phyloP scores from a whole-genome alignment of 2,797 vertebrate species.

The Sebastes trivittatus region DNA sequence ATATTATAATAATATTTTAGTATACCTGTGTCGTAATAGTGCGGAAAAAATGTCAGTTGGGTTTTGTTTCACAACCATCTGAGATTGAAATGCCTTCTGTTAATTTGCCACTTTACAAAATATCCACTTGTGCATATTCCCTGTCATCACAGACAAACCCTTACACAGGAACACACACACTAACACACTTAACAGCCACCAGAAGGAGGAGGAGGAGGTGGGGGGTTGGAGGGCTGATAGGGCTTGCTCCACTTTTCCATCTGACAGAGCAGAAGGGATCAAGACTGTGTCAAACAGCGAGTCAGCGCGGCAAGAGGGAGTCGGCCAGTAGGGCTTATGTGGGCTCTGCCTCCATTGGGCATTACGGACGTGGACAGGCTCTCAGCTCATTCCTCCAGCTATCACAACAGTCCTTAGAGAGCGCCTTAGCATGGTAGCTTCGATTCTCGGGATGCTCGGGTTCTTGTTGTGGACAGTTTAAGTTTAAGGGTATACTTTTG shows the following conservation, averaged over 20 bases:
- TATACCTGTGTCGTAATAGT: background rate
- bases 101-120: background rate
- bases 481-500: slow-evolving; percentile 9
- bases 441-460: background rate
- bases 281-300: slow-evolving; percentile 73
- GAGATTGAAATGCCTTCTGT: background rate
- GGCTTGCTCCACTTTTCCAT: slow-evolving; percentile 82
- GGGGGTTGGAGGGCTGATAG: slow-evolving; percentile 40
- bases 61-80: background rate
- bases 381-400: slow-evolving; percentile 48
- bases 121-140: background rate
- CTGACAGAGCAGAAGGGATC: slow-evolving; percentile 81
- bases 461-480: slow-evolving; percentile 4
- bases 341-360: slow-evolving; percentile 53
- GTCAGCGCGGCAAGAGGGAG: slow-evolving; percentile 64
- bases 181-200: slow-evolving; percentile 51
- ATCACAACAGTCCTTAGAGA: slow-evolving; percentile 40
- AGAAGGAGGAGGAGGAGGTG: slow-evolving; percentile 38
- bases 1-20: background rate
- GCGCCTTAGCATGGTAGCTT: slow-evolving; percentile 13
- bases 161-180: slow-evolving; percentile 3
- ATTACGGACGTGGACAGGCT: slow-evolving; percentile 44
- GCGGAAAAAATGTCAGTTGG: background rate
- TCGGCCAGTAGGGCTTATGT: slow-evolving; percentile 69
- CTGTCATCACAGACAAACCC: background rate